phyloP scores from a whole-genome alignment of 1,140 invertebrate species.

The Euschistus heros region DNA sequence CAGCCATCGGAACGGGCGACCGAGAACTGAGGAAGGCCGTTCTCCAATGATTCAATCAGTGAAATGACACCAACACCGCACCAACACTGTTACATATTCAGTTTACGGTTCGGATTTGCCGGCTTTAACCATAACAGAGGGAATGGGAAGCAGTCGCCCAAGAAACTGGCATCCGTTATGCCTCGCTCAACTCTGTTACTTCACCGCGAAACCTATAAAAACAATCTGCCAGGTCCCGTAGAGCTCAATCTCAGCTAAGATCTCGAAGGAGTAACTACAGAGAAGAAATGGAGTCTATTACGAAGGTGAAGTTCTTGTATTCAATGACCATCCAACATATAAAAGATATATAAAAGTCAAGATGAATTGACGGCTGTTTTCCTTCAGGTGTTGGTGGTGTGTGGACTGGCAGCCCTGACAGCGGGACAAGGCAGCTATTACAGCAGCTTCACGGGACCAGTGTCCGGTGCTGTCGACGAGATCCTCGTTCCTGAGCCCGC shows the following conservation, averaged over 20 bases:
- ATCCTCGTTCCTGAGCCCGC: slow-evolving; percentile 20
- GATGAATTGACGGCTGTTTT: neutral
- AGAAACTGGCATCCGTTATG: slow-evolving; percentile 14
- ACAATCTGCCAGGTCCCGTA: neutral
- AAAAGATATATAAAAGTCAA: too few relatives aligned
- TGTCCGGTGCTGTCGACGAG: slow-evolving; percentile 29
- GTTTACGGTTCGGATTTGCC: slow-evolving; percentile 6
- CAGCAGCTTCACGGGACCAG: slow-evolving; percentile 30
- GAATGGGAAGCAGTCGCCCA: slow-evolving; percentile 6
- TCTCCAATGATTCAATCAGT: neutral
- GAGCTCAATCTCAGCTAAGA: neutral
- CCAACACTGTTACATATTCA: slow-evolving; percentile 1
- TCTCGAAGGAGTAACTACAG: neutral
- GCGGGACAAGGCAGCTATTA: slow-evolving; percentile 21
- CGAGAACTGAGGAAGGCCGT: too few relatives aligned
- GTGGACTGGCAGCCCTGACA: neutral
- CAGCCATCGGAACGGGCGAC: too few relatives aligned
- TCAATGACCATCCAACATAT: too few relatives aligned
- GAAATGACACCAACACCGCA: neutral
- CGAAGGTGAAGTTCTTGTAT: too few relatives aligned
- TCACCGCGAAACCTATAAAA: slow-evolving; percentile 14
- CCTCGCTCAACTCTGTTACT: slow-evolving; percentile 1
- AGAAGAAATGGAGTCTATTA: too few relatives aligned
- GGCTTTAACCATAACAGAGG: neutral
- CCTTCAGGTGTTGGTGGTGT: slow-evolving; percentile 3